These are phyloP conservation scores for Ascaphus truei DNA, from an alignment of 2,113 vertebrate species.

Conservation along the genomic window DNA sequence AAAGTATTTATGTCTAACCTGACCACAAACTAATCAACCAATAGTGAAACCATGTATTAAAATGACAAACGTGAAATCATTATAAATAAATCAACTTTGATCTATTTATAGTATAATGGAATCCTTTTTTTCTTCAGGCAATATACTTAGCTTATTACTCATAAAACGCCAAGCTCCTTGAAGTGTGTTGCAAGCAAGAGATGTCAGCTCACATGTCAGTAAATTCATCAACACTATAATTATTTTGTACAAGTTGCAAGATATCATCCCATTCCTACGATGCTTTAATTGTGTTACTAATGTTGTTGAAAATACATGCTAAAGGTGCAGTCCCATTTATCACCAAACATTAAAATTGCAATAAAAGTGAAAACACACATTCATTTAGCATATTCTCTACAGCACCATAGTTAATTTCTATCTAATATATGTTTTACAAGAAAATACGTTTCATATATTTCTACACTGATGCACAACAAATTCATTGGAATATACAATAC, in stretches of 20 bases:
- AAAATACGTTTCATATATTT: too few species aligned
- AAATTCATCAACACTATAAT: constrained; percentile 12
- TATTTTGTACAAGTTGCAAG: not conserved
- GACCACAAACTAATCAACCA: not conserved
- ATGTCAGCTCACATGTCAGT: constrained; percentile 18
- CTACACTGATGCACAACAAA: too few species aligned
- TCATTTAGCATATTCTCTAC: too few species aligned
- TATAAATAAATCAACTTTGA: constrained; percentile 19
- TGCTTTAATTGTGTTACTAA: not conserved
- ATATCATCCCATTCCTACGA: not conserved
- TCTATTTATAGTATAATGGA: constrained; percentile 29
- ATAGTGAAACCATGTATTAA: not conserved
- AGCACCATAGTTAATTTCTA: too few species aligned
- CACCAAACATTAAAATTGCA: not conserved
- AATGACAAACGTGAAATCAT: not conserved
- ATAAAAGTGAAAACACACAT: not conserved
- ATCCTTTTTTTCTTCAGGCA: constrained; percentile 1
- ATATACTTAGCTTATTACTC: constrained; percentile 24
- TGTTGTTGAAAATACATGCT: not conserved
- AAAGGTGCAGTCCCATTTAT: not conserved
- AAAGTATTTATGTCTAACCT: not conserved
- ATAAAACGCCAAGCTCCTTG: constrained; percentile 12
- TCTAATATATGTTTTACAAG: too few species aligned
- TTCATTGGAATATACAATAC: too few species aligned
- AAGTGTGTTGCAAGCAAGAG: not conserved